These are phyloP conservation scores for Hololepta plana DNA, from an alignment of 2,888 invertebrate species.

Conservation along the genomic window DNA sequence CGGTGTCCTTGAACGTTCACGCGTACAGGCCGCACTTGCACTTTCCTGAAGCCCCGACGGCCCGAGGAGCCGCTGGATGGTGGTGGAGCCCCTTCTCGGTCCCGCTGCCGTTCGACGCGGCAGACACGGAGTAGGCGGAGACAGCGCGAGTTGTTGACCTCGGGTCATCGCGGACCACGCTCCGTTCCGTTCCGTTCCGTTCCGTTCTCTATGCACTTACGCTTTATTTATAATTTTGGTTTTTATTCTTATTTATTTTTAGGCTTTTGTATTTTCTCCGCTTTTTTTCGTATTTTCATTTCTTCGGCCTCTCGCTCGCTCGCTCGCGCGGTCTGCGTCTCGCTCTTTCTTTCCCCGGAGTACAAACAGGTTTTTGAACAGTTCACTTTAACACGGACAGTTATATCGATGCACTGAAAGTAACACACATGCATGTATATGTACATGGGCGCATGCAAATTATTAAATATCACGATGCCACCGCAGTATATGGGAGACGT, in stretches of 20 bases:
- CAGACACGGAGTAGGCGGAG: slow-evolving; percentile 24
- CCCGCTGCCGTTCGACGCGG: slow-evolving; percentile 13
- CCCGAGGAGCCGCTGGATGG: slow-evolving; percentile 11
- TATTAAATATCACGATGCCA: too few relatives aligned
- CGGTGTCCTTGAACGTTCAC: slow-evolving; percentile 26
- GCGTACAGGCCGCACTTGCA: slow-evolving; percentile 18
- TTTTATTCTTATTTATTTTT: slow-evolving; percentile 19
- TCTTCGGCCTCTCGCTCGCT: not conserved
- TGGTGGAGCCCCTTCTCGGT: slow-evolving; percentile 10
- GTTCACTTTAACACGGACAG: too few relatives aligned
- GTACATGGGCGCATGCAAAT: too few relatives aligned
- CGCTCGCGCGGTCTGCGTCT: not conserved
- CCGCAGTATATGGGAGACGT: too few relatives aligned
- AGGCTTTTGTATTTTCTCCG: slow-evolving; percentile 15
- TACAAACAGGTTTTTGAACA: too few relatives aligned
- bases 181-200: too few relatives aligned
- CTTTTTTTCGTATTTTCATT: slow-evolving; percentile 8
- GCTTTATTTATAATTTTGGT: slow-evolving; percentile 21
- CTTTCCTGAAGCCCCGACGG: slow-evolving; percentile 13
- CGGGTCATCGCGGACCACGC: slow-evolving; percentile 27
- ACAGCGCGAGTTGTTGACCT: slow-evolving; percentile 30
- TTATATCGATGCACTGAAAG: too few relatives aligned
- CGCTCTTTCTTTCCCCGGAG: too few relatives aligned
- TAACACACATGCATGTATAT: too few relatives aligned
- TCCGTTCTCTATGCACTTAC: slow-evolving; percentile 15